A percentile compares a stretch with the other conserved stretches of the same genome.
phyloP scores from a whole-genome alignment of 2,797 vertebrate genomes.

The Rousettus madagascariensis region DNA sequence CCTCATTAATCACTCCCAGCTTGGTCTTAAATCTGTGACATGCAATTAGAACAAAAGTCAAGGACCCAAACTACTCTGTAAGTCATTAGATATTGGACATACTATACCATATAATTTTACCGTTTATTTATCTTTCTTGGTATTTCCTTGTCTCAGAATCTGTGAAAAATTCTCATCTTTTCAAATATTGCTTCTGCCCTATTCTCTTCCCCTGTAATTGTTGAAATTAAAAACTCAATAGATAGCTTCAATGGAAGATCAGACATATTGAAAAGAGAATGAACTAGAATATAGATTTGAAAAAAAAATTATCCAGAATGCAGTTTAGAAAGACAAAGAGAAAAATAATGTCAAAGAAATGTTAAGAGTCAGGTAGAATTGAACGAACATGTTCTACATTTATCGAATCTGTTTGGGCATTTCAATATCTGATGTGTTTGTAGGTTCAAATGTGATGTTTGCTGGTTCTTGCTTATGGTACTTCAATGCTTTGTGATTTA shows the following conservation, averaged over 20 bases:
- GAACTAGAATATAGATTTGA: too few species aligned
- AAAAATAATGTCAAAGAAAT: too few species aligned
- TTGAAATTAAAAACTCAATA: too few species aligned
- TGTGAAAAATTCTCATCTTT: not conserved
- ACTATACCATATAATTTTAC: not conserved
- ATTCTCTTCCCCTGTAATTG: not conserved
- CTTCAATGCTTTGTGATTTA: not conserved
- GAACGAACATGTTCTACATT: too few species aligned
- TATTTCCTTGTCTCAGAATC: not conserved
- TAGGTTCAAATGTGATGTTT: not conserved
- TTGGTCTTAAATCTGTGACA: not conserved
- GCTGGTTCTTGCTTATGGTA: not conserved
- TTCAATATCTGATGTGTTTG: not conserved
- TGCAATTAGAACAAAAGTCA: not conserved
- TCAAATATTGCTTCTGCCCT: not conserved
- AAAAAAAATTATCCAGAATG: too few species aligned
- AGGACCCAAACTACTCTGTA: not conserved
- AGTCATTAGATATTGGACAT: not conserved
- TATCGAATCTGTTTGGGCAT: not conserved
- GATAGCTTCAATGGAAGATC: too few species aligned
- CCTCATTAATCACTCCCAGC: not conserved
- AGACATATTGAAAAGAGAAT: too few species aligned
- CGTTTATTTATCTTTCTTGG: not conserved
- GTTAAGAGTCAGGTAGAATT: too few species aligned
- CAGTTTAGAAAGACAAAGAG: too few species aligned